Base-by-base conservation (phyloP, 1,140 invertebrate species). In the Drosophila sucinea region DNA sequence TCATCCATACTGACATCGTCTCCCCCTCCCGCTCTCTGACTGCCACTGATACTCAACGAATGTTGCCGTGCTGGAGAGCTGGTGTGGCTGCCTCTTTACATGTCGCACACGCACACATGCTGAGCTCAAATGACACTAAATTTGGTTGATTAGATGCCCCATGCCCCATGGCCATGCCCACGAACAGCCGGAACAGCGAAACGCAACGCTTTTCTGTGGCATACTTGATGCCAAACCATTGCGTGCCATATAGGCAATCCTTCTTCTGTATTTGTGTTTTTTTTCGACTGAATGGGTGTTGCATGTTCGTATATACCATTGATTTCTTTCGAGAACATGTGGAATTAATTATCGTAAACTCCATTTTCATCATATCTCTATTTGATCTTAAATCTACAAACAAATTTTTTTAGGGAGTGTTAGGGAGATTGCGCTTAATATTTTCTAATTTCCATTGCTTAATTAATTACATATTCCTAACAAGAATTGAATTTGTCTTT, bases 141-240 rank as follows among this genome's bases (percentile, higher is more conserved):
- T 89, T 89, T 72, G 64, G 84, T 89, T 89, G 84, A 89, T 89
- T 89, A 89, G 83, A 86, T 86, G 84, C 17, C 17, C 17, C 17
- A 17, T 17, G 17, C 17, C 71, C 79, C 44, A 11, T 38, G 23
- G 3, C 44, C 23, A 51, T 51, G 23, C 7, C 23, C 4, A 17
- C 17, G 17, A 17, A 17, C 8, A 51, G 8, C 29, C 67, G 71
- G 57, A 79, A 72, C 56, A 67, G 38, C 38, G 67, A 67, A 67
- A 47, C 57, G 73, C 62, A 75, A 41, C 29, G n/a, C 60, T 41
- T 29, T 17, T 62, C 17, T 17, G 5, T 25, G 10, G 17, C 58
- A 44, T 7, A 60, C 44, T 47, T 25, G 70, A 74, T 74, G 62
- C 41, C 63, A 76, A 67, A 57, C 58, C 27, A 25, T 61, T 61